Base-by-base conservation (phyloP, 2,113 vertebrate species). In the Semicossyphus pulcher region DNA sequence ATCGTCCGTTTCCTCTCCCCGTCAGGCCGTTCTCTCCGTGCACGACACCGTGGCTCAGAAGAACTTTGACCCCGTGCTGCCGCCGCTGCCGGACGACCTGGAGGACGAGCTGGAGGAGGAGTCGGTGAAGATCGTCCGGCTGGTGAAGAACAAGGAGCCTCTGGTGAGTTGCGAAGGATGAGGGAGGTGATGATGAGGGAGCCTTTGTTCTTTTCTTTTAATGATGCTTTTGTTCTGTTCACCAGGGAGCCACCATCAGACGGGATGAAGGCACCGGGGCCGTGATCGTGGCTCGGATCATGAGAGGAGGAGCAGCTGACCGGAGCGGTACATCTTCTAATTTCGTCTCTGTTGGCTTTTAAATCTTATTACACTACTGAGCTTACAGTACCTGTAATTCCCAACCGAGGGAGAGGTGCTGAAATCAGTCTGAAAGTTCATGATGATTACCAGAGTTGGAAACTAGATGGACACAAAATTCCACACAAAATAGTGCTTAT, bases 121-220 rank as follows among this genome's bases (percentile, higher is more conserved):
- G 83, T 98, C 97, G 0, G 96, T 99, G 90, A 99, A 99, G 94
- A 99, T 99, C 1, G 96, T 99, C 56, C 94, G 96, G 1, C 92
- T 99, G 72, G 97, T 99, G 81, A 99, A 99, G 90, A 99, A 98
- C 88, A 99, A 97, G 88, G 97, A 99, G 66, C 97, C 97, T 2
- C 84, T 99, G 96, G 97, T 99, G 92, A 54, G 91, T 34, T 41
- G 21, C 20, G 31, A 45, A 21, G 10, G 42, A 41, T 3, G 7
- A 25, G 23, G 12, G 36, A 44, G 25, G 56, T 5, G 5, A 8
- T 7, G 21, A 4, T 16, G 14, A 0, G 31, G 34, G 60, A 37
- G 21, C 5, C n/a, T 65, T 14, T 60, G 26, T 10, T 47, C n/a
- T 37, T 36, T 23, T 29, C 16, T 36, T 37, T 36, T 80, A 53